Conservation (phyloP, 2,888 invertebrate species). For the Ophion slaviceki region DNA sequence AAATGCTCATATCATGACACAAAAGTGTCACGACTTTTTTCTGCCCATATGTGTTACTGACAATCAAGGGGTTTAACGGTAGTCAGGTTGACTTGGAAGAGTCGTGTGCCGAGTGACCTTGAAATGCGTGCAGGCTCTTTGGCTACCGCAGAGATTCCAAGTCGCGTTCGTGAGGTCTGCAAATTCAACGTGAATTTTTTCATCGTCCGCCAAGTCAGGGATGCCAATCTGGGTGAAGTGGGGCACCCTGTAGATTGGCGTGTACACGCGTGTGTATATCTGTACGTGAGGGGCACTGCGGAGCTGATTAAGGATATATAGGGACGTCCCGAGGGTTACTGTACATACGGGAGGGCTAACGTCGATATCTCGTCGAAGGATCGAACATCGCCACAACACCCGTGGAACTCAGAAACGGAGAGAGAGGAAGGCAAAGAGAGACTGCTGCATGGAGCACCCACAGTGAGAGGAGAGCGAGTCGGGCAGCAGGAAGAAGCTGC, state of each 20-base stretch:
- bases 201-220: too few relatives aligned
- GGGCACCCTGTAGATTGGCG: slow-evolving; percentile 19
- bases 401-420: slow-evolving; percentile 10
- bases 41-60: too few relatives aligned
- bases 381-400: slow-evolving; percentile 65
- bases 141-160: not conserved
- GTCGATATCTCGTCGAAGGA: slow-evolving; percentile 65
- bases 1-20: too few relatives aligned
- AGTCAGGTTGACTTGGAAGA: not conserved
- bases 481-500: slow-evolving; percentile 42
- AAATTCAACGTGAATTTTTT: too few relatives aligned
- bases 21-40: too few relatives aligned
- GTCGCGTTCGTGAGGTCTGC: not conserved
- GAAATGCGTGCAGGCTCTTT: not conserved
- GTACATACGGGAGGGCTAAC: slow-evolving; percentile 58
- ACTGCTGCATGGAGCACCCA: not conserved
- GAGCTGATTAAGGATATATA: slow-evolving; percentile 68
- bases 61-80: not conserved
- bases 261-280: slow-evolving; percentile 28
- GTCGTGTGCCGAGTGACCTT: not conserved
- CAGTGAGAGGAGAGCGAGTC: slow-evolving; percentile 21
- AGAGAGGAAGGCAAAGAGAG: slow-evolving; percentile 13
- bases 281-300: slow-evolving; percentile 29
- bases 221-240: not conserved
- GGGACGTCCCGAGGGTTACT: slow-evolving; percentile 59